These are phyloP conservation scores for Apodemus sylvaticus DNA, from an alignment of 2,113 vertebrate species.

Conservation along the genomic window DNA sequence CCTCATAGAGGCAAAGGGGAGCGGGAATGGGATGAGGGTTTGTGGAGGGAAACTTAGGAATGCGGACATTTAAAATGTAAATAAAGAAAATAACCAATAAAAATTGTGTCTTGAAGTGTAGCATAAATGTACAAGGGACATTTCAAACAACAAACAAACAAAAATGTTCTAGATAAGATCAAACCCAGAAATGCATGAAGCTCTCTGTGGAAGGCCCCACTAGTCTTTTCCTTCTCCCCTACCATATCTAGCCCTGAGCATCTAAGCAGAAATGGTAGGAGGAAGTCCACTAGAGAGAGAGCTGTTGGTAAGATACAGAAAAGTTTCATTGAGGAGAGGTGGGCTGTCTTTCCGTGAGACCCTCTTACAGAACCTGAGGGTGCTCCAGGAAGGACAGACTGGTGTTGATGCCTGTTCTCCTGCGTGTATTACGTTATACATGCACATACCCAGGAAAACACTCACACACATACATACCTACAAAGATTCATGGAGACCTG, in stretches of 20 bases:
- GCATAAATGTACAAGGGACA: not conserved
- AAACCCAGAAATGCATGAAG: slow-evolving; percentile 4
- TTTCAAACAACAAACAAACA: not conserved
- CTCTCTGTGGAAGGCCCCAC: not conserved
- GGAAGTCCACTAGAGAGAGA: not conserved
- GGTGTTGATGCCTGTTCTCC: not conserved
- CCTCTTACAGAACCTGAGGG: not conserved
- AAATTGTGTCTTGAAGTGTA: not conserved
- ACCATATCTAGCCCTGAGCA: not conserved
- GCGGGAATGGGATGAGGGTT: too few relatives aligned
- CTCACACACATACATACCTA: not conserved
- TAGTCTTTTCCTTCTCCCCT: not conserved
- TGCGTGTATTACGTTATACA: not conserved
- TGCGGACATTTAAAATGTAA: too few relatives aligned
- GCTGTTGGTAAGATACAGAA: not conserved
- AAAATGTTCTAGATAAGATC: not conserved
- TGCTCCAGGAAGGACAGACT: not conserved
- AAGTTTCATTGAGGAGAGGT: not conserved
- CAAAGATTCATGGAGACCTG: not conserved
- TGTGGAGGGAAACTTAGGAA: too few relatives aligned
- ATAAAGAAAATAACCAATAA: too few relatives aligned
- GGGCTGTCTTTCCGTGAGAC: not conserved
- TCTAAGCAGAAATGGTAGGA: not conserved
- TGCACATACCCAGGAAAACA: not conserved
- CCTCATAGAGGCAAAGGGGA: too few relatives aligned